phyloP scores from a whole-genome alignment of 2,888 invertebrate genomes.

The Epicampocera succincta region DNA sequence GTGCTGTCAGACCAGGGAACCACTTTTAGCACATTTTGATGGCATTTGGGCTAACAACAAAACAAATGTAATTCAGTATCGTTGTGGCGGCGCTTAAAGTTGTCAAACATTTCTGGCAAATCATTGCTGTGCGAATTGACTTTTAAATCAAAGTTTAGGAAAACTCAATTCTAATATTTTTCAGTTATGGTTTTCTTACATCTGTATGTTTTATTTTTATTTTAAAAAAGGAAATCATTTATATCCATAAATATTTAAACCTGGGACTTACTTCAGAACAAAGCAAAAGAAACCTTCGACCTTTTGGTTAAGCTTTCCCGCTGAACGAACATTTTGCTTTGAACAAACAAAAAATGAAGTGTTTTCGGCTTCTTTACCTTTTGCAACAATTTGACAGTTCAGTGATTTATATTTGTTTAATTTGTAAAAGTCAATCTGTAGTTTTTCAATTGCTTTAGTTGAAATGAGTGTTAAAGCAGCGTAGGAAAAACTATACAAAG shows the following conservation, averaged over 20 bases:
- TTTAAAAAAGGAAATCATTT: no score
- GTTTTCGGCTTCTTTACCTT: neutral
- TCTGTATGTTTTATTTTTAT: no score
- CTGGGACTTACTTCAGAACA: neutral
- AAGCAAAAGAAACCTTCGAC: neutral
- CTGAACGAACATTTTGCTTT: neutral
- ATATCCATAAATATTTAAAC: neutral
- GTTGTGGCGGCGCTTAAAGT: no score
- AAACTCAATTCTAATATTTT: no score
- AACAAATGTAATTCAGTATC: no score
- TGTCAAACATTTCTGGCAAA: no score
- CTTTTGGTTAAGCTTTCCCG: neutral
- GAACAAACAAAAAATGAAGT: neutral
- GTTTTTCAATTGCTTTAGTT: neutral
- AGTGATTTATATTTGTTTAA: conserved; percentile 43
- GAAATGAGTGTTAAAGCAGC: neutral
- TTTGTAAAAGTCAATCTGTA: conserved; percentile 39
- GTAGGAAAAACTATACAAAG: neutral
- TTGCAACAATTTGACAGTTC: conserved; percentile 26
- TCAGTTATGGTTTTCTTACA: no score
- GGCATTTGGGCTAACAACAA: no score
- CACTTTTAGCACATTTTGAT: no score
- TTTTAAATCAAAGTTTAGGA: no score
- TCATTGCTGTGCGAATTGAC: no score
- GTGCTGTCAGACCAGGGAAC: no score